Evolutionary conservation across 2,888 invertebrate genomes (phyloP).

Genomic region (Leptogaster cylindrica): DNA sequence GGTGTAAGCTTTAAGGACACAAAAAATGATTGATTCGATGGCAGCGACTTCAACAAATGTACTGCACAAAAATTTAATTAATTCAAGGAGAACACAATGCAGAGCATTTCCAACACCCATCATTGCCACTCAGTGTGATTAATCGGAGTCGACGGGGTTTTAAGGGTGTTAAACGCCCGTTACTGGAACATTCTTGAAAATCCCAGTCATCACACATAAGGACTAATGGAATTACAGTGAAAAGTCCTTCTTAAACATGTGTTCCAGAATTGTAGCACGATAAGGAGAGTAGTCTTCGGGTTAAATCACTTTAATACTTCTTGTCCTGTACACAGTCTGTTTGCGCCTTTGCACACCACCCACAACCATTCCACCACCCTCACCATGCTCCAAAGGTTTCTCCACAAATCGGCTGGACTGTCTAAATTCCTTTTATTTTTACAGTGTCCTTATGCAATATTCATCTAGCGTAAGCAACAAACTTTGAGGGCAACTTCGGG

Average conservation of each 20-base stretch:
- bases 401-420: no score
- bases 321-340: conserved; percentile 28
- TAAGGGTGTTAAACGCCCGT: conserved; percentile 25
- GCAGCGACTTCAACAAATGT: background rate
- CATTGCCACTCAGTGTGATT: conserved; percentile 30
- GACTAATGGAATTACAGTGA: conserved; percentile 40
- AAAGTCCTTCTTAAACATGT: conserved; percentile 29
- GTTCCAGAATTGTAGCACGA: conserved; percentile 14
- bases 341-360: conserved; percentile 21
- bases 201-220: conserved; percentile 39
- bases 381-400: no score
- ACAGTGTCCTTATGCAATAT: background rate
- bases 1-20: conserved; percentile 3
- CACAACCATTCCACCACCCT: no score
- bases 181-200: conserved; percentile 37
- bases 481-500: conserved; percentile 11
- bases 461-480: background rate
- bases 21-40: conserved; percentile 35
- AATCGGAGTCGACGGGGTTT: conserved; percentile 29
- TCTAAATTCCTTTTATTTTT: background rate
- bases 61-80: conserved; percentile 35
- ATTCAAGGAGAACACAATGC: conserved; percentile 26
- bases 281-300: conserved; percentile 32
- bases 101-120: conserved; percentile 20
- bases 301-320: conserved; percentile 39